Percentiles rank a stretch among this genome's conserved stretches.
Conservation (phyloP, 2,113 vertebrate genomes). For the Lota lota region DNA sequence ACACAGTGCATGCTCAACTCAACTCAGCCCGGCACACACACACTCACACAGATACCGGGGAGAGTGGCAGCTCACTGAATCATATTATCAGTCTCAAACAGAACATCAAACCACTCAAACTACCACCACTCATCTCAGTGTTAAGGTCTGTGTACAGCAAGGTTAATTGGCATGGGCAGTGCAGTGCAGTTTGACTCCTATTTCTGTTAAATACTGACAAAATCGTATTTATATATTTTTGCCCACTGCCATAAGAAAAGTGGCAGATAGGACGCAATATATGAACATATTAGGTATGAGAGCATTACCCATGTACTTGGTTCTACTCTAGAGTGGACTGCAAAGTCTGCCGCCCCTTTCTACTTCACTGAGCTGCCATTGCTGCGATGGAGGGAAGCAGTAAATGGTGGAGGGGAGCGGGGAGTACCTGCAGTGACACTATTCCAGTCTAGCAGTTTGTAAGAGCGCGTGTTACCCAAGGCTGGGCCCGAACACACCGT, state of each 20-base stretch:
- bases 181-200: neutral
- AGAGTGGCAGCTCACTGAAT: slow-evolving; percentile 97
- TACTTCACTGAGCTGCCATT: slow-evolving; percentile 95
- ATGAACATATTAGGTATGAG: no score
- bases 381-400: slow-evolving; percentile 87
- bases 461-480: slow-evolving; percentile 99
- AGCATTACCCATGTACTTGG: no score
- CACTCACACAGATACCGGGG: slow-evolving; percentile 83
- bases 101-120: no score
- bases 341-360: neutral
- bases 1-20: slow-evolving; percentile 88
- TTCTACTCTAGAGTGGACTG: no score
- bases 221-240: no score
- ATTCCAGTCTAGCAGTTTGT: slow-evolving; percentile 99
- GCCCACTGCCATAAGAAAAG: no score
- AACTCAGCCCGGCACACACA: slow-evolving; percentile 75
- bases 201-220: neutral
- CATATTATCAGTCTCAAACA: neutral
- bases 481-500: slow-evolving; percentile 99
- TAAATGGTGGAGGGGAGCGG: slow-evolving; percentile 84
- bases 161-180: neutral
- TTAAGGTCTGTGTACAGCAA: no score
- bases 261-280: no score
- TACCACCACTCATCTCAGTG: no score
- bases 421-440: slow-evolving; percentile 99